Percentiles rank a stretch among this genome's conserved stretches.
Evolutionary conservation across 1,140 invertebrate species (phyloP).

Genomic region (Heliothis subflexa): DNA sequence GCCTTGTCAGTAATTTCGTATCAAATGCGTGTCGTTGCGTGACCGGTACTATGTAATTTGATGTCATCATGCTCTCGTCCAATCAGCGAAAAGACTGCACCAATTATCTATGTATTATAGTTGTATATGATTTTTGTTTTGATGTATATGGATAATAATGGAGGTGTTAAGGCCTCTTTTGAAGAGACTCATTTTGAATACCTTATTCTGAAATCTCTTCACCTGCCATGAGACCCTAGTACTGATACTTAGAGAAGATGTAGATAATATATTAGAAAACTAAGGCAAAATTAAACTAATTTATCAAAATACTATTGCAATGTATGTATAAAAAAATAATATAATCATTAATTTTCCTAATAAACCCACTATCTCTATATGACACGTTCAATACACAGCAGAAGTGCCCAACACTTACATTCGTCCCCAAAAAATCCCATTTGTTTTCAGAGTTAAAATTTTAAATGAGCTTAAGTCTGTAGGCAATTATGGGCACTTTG

Average conservation of each 20-base stretch:
- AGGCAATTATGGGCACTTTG: slow-evolving; percentile 59
- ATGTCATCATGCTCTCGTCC: slow-evolving; percentile 39
- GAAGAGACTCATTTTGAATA: no score
- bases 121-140: not conserved
- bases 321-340: no score
- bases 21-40: slow-evolving; percentile 37
- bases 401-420: slow-evolving; percentile 26
- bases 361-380: not conserved
- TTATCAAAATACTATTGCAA: no score
- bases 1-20: slow-evolving; percentile 38
- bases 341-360: no score
- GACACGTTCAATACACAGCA: not conserved
- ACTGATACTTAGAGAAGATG: no score
- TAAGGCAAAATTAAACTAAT: no score
- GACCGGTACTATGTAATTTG: slow-evolving; percentile 25
- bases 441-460: slow-evolving; percentile 52
- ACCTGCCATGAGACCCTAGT: no score
- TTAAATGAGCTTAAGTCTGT: slow-evolving; percentile 58
- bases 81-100: slow-evolving; percentile 21
- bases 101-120: slow-evolving; percentile 24
- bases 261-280: no score
- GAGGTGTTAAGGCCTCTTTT: no score
- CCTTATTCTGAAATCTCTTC: no score
- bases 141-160: not conserved
- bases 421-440: slow-evolving; percentile 47